These are phyloP conservation scores for Plutomurus gul DNA, from an alignment of 1,140 invertebrate species.

Conservation along the genomic window DNA sequence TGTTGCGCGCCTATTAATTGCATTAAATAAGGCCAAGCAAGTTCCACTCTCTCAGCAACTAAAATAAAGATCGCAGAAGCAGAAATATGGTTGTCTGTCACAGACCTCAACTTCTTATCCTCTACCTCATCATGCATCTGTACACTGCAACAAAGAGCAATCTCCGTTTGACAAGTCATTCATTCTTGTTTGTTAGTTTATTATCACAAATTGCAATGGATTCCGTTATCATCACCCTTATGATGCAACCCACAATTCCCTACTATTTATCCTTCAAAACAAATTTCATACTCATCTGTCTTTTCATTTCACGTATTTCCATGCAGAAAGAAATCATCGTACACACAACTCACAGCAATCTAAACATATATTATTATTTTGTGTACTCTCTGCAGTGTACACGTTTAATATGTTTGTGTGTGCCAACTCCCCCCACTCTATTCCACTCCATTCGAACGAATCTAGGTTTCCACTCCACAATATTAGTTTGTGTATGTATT, in stretches of 20 bases:
- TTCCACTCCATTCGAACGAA: too few species aligned
- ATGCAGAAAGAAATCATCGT: neutral
- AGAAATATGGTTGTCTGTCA: conserved; percentile 9
- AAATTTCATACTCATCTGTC: neutral
- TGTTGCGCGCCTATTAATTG: neutral
- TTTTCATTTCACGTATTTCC: neutral
- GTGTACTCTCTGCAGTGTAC: neutral
- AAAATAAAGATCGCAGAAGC: neutral
- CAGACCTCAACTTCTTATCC: neutral
- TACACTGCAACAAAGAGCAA: neutral
- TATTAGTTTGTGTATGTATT: too few species aligned
- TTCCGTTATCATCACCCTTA: conserved; percentile 22
- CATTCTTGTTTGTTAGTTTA: conserved; percentile 3
- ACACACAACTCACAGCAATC: neutral
- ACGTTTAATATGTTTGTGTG: too few species aligned
- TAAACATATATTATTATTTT: neutral
- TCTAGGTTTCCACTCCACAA: too few species aligned
- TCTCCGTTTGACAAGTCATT: conserved; percentile 9
- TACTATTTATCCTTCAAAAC: neutral
- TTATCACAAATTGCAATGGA: conserved; percentile 30
- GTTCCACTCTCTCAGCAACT: too few species aligned
- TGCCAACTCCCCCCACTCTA: too few species aligned
- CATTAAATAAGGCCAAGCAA: too few species aligned
- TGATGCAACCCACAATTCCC: neutral
- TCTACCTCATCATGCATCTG: neutral